Conservation (phyloP, 2,797 vertebrate genomes). For the Muscicapa striata region DNA sequence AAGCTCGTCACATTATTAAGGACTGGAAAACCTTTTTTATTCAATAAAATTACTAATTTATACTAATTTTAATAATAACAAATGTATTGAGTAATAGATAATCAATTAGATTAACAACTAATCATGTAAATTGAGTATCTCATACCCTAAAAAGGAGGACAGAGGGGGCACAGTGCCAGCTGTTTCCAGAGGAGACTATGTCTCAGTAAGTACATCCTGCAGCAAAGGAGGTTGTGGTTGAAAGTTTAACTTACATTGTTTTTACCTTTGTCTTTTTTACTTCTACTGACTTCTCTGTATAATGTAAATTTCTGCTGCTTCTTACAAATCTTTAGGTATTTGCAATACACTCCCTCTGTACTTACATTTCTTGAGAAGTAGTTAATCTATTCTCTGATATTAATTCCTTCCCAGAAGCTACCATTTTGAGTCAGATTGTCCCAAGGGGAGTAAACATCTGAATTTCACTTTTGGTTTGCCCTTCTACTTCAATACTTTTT, state of each 20-base stretch:
- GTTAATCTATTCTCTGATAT: neutral
- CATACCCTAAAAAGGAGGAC: neutral
- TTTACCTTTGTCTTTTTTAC: neutral
- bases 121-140: neutral
- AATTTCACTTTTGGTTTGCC: neutral
- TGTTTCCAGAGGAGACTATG: neutral
- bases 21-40: neutral
- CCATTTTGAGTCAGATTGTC: neutral
- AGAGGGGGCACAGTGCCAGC: fast-evolving
- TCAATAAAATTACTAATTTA: neutral
- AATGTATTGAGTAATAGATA: too few species aligned
- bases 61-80: too few species aligned
- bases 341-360: neutral
- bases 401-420: neutral
- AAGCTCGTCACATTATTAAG: neutral
- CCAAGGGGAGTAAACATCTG: neutral
- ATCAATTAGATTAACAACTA: neutral
- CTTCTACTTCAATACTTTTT: neutral
- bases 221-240: neutral
- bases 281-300: neutral
- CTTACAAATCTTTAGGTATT: neutral
- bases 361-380: neutral
- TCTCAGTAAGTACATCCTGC: neutral
- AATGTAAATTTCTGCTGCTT: neutral
- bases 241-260: neutral